Percentiles rank a stretch among this genome's conserved stretches.
phyloP scores from a whole-genome alignment of 2,888 invertebrate species.

The Drosophila mettleri region DNA sequence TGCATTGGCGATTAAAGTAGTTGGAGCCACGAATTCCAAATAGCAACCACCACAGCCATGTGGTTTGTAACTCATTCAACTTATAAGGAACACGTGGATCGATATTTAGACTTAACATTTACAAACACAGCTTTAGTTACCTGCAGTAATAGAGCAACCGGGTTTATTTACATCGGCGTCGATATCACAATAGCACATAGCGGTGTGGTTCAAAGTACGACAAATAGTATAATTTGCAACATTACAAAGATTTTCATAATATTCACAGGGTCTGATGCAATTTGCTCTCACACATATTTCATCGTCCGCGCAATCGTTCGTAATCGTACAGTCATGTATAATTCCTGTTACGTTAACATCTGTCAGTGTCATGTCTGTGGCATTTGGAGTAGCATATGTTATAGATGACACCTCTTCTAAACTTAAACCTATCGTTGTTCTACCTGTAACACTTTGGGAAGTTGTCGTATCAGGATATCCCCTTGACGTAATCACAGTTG shows the following conservation, averaged over 20 bases:
- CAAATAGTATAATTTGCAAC: constrained; percentile 85
- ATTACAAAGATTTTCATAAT: constrained; percentile 78
- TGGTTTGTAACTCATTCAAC: constrained; percentile 73
- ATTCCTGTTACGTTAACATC: constrained; percentile 36
- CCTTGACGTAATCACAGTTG: too few species aligned
- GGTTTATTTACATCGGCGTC: constrained; percentile 85
- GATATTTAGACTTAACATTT: constrained; percentile 62
- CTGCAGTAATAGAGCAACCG: constrained; percentile 88
- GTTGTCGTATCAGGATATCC: constrained; percentile 9
- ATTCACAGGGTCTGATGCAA: constrained; percentile 86
- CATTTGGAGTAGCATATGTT: constrained; percentile 14
- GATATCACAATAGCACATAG: constrained; percentile 87
- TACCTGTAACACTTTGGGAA: constrained; percentile 1
- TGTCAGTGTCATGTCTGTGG: constrained; percentile 27
- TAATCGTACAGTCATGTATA: constrained; percentile 64
- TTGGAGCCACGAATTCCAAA: constrained; percentile 61
- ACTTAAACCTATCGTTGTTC: constrained; percentile 3
- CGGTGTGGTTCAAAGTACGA: constrained; percentile 86
- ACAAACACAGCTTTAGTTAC: constrained; percentile 85
- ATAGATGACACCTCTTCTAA: constrained; percentile 6
- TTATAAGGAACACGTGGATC: constrained; percentile 51
- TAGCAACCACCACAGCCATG: constrained; percentile 68
- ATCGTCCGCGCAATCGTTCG: constrained; percentile 84
- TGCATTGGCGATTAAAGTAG: constrained; percentile 70
- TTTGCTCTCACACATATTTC: constrained; percentile 86